Evolutionary conservation across 2,888 invertebrate genomes (phyloP).

Genomic region (Halocaridina rubra): DNA sequence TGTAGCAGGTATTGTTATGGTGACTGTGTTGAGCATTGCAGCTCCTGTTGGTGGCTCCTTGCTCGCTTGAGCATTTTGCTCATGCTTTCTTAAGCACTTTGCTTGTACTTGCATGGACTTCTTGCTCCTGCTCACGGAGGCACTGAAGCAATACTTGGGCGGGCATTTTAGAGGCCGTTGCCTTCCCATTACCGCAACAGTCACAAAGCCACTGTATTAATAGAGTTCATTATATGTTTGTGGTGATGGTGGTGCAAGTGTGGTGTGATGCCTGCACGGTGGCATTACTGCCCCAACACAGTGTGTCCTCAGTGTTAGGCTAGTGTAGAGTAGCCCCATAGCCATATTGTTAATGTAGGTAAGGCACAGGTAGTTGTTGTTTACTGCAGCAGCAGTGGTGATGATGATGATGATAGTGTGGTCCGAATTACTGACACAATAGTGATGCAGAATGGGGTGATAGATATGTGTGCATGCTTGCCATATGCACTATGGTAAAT

Average conservation of each 20-base stretch:
- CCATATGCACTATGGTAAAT: conserved; percentile 46
- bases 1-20: conserved; percentile 47
- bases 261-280: conserved; percentile 25
- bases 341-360: conserved; percentile 57
- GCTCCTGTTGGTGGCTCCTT: neutral
- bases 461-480: conserved; percentile 12
- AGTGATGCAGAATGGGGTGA: conserved; percentile 51
- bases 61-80: conserved; percentile 1
- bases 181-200: neutral
- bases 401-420: conserved; percentile 50
- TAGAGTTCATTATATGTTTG: neutral
- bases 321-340: conserved; percentile 54
- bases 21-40: conserved; percentile 5
- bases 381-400: conserved; percentile 53
- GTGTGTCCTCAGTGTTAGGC: conserved; percentile 54
- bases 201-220: neutral
- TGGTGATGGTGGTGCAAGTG: neutral
- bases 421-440: conserved; percentile 58
- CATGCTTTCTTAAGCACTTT: neutral
- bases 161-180: neutral
- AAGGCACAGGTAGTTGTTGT: conserved; percentile 59
- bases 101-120: neutral
- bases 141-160: conserved; percentile 20
- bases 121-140: neutral
- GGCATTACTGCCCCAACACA: conserved; percentile 41